Base-by-base conservation (phyloP, 1,140 invertebrate genomes). In the Nautilus pompilius region DNA sequence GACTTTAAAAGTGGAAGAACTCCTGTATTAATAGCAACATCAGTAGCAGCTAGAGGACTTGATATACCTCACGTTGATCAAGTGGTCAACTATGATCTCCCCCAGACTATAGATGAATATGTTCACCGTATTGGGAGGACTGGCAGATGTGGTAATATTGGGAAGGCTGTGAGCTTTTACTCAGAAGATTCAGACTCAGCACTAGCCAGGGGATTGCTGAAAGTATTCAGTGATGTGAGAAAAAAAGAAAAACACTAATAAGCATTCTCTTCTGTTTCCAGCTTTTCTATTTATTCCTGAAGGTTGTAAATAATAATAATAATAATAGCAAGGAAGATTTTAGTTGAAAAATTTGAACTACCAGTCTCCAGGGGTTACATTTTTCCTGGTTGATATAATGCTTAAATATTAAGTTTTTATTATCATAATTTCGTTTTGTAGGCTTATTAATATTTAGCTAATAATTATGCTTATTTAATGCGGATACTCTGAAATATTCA, bases 111-210 rank as follows among this genome's bases (percentile, higher is more conserved):
- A 62, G 93, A 96, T 65, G 93, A 96, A 62, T 98, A 98, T 77
- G 93, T 97, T 5, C 96, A 98, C 83, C 86, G 95, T 49, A 97
- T 98, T 75, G 96, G 96, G 1, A 85, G 95, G 72, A 98, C 95
- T 20, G 96, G 95, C 2, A 87, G 95, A 45, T 91, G 97, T 24
- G 95, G 96, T 0, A 96, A 98, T 80, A 80, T 89, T 45, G 96
- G 96, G 5, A 89, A 87, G 72, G 93, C 95, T 0, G 92, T 91
- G 0, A 93, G 91, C 8, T 97, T 97, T 81, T 97, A 86, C 77
- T 89, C 68, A 36, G 71, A 86, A 0, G 84, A 87, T 0, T 48
- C 80, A 20, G 91, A 98, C 79, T 53, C 58, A 29, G 65, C 70
- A 5, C 63, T 96, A 0, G 87, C 87, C 0, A 78, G 78, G 0